A percentile compares a stretch with the other conserved stretches of the same genome.
phyloP scores from a whole-genome alignment of 92 coral and sea anemone species.

The Bergia puertoricense region DNA sequence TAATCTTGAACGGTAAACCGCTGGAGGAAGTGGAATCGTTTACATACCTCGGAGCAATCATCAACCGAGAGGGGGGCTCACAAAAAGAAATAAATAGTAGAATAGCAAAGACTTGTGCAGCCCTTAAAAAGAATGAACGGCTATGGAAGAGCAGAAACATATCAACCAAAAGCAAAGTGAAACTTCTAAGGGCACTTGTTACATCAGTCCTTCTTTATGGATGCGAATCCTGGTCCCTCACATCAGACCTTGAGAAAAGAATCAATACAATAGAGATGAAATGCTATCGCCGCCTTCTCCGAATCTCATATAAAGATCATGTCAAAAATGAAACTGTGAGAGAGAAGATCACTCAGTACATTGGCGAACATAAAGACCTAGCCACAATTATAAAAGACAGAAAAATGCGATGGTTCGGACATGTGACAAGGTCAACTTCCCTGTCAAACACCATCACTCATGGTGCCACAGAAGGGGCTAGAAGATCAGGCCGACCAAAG shows the following conservation, averaged over 20 bases:
- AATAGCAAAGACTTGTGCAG: background rate
- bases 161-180: background rate
- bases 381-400: background rate
- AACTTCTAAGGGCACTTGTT: background rate
- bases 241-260: background rate
- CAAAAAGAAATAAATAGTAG: background rate
- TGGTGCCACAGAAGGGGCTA: background rate
- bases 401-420: background rate
- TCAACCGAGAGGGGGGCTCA: background rate
- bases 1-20: background rate
- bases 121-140: background rate
- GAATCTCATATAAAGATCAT: background rate
- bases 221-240: background rate
- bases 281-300: background rate
- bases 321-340: background rate
- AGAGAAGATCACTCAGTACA: background rate
- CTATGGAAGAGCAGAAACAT: background rate
- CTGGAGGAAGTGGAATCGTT: background rate
- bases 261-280: background rate
- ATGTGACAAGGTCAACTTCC: background rate
- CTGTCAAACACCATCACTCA: background rate
- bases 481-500: background rate
- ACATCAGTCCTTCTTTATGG: background rate
- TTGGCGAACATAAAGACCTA: background rate
- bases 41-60: background rate